Base-by-base conservation (phyloP, 2,113 vertebrate genomes). In the Chionodraco myersi region DNA sequence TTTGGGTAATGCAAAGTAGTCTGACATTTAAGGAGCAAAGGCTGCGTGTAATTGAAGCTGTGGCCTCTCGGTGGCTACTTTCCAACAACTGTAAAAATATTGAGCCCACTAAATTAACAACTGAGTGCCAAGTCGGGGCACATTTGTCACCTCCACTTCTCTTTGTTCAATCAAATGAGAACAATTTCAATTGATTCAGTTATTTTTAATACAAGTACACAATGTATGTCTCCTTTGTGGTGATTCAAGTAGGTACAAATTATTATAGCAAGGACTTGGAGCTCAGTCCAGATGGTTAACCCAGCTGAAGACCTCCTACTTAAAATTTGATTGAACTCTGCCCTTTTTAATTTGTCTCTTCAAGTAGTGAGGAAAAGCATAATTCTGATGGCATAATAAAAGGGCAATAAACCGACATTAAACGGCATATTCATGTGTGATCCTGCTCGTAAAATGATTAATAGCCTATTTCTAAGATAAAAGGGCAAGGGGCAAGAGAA, bases 11-110 rank as follows among this genome's bases (percentile, higher is more conserved):
- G 91, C 90, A 94, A 92, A 93, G 88, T 82, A 92, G 90, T 75
- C 77, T 94, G 93, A 94, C 94, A 94, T 95, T 95, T 94, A 93
- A 90, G 89, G 77, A 89, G 88, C 74, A 80, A 73, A 78, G 89
- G 57, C 86, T 78, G 80, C 59, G 70, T 86, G 93, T 93, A 92
- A 94, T 92, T 92, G 90, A 89, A 92, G 86, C 91, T 61, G 62
- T 90, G 93, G 92, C 93, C 92, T 93, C 93, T 93, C 73, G 48
- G 82, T 79, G 83, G 72, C 88, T 71, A 74, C 86, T 85, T 77
- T 90, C 73, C 82, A 88, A 86, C 84, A 65, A 53, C 80, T 65
- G 80, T 77, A 75, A 79, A 82, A 89, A 86, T 67, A 76, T 51
- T 3, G 64, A 77, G 70, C 53, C 45, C 52, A 73, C 73, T 74